Conservation (phyloP, 2,888 invertebrate genomes). For the Sphinx pinastri region DNA sequence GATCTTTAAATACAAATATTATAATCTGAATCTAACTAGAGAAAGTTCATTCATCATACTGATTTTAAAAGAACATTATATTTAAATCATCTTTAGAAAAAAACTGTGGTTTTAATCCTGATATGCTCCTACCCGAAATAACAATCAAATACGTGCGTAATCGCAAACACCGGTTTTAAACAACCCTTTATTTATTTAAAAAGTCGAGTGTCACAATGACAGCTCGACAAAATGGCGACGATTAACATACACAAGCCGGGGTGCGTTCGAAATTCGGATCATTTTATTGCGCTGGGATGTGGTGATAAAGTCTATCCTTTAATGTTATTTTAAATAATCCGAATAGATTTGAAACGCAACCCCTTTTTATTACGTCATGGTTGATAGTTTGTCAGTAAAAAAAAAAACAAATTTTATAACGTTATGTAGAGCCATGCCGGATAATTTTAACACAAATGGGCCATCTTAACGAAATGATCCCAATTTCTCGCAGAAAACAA, state of each 20-base stretch:
- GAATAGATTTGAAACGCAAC: neutral
- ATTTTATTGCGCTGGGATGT: slow-evolving; percentile 13
- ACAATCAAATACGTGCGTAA: slow-evolving; percentile 40
- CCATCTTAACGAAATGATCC: no score
- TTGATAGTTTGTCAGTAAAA: neutral
- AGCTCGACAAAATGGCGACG: slow-evolving; percentile 58
- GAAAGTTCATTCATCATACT: neutral
- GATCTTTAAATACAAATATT: no score
- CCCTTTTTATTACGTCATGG: neutral
- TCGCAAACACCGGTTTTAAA: slow-evolving; percentile 32
- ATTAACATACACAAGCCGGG: slow-evolving; percentile 34
- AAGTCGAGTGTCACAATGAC: slow-evolving; percentile 69
- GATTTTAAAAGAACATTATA: neutral
- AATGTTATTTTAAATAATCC: slow-evolving; percentile 3
- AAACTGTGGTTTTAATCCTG: neutral
- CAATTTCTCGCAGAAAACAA: no score
- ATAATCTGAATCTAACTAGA: neutral
- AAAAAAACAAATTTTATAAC: no score
- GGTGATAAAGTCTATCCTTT: slow-evolving; percentile 7
- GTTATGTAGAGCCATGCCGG: no score
- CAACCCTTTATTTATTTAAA: slow-evolving; percentile 71
- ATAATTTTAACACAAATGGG: no score
- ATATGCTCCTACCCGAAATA: slow-evolving; percentile 28
- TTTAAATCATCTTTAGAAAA: neutral
- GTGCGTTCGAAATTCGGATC: neutral